Percentiles rank a stretch among this genome's conserved stretches.
Evolutionary conservation across 2,888 invertebrate genomes (phyloP).

Genomic region (Steinernema scapterisci): DNA sequence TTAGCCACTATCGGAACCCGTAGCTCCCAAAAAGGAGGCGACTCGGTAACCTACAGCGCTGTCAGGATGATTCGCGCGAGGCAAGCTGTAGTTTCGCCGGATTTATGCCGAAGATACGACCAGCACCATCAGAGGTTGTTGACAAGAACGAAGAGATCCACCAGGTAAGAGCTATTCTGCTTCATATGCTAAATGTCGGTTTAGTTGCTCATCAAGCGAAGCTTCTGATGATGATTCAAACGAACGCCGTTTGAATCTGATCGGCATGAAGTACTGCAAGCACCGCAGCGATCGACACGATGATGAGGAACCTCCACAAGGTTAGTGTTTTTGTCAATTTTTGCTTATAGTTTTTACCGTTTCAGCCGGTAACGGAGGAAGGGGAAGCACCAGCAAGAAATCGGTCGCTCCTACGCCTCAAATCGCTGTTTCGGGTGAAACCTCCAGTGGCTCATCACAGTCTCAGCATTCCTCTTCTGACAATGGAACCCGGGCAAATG

Average conservation of each 20-base stretch:
- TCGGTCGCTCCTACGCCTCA: background rate
- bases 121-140: conserved; percentile 54
- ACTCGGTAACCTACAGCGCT: conserved; percentile 44
- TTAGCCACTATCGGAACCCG: conserved; percentile 21
- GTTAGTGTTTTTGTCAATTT: background rate
- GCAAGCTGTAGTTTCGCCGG: conserved; percentile 63
- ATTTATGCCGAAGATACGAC: conserved; percentile 60
- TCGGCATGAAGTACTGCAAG: conserved; percentile 45
- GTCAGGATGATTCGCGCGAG: conserved; percentile 63
- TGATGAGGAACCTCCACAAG: conserved; percentile 42
- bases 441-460: background rate
- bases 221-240: conserved; percentile 79
- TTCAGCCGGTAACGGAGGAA: background rate
- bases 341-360: background rate
- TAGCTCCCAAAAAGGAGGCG: background rate
- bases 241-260: conserved; percentile 52
- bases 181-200: conserved; percentile 35
- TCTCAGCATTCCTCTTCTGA: background rate
- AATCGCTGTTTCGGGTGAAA: background rate
- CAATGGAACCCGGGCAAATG: background rate
- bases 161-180: conserved; percentile 41
- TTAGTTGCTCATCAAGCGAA: conserved; percentile 91
- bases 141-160: conserved; percentile 49
- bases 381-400: background rate
- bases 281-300: conserved; percentile 38